Conservation (phyloP, 2,888 invertebrate species). For the Aphrophora alni region DNA sequence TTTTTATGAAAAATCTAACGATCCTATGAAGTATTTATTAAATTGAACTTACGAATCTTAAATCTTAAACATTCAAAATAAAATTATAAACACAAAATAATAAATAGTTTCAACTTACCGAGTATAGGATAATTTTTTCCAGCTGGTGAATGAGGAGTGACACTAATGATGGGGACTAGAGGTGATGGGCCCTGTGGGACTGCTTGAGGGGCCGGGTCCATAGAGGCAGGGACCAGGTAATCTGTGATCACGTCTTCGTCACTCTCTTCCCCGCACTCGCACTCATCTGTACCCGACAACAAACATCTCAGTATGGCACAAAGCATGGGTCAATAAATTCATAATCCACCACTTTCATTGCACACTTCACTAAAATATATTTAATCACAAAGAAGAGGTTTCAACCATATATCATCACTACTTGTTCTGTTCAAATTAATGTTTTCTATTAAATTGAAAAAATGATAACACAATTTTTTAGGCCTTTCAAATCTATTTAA, state of each 20-base stretch:
- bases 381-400: no score
- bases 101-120: constrained; percentile 58
- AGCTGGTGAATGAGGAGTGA: constrained; percentile 87
- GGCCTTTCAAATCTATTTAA: background rate
- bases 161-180: constrained; percentile 83
- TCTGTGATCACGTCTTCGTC: constrained; percentile 82
- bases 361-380: no score
- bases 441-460: no score
- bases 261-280: constrained; percentile 70
- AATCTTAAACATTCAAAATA: no score
- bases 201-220: constrained; percentile 47
- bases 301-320: background rate
- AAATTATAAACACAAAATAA: no score
- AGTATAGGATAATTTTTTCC: constrained; percentile 71
- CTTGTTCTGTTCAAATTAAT: no score
- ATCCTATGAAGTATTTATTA: no score
- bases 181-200: constrained; percentile 56
- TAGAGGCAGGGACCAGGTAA: constrained; percentile 61
- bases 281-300: constrained; percentile 65
- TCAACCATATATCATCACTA: no score
- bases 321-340: background rate
- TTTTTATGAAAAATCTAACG: no score
- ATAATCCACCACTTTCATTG: background rate
- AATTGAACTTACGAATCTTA: no score
- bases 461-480: background rate